Percentiles rank a stretch among this genome's conserved stretches.
phyloP scores from a whole-genome alignment of 2,888 invertebrate species.

The Sclerodermus sp. region DNA sequence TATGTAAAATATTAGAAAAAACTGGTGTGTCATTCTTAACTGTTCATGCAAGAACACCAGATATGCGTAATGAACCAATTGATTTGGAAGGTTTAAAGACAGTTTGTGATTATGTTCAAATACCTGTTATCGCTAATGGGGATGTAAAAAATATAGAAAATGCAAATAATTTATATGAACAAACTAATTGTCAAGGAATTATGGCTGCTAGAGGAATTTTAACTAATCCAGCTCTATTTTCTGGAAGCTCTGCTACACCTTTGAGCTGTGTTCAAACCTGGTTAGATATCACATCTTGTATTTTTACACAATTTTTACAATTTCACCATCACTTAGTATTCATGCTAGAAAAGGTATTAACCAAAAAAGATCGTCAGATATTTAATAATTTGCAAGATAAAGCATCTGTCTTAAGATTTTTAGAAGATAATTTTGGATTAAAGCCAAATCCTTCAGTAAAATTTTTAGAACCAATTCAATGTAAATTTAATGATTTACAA shows the following conservation, averaged over 20 bases:
- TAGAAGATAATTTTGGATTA: conserved; percentile 64
- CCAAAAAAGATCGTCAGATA: conserved; percentile 70
- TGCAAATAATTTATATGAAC: conserved; percentile 67
- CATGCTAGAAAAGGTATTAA: conserved; percentile 85
- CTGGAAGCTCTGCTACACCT: conserved; percentile 72
- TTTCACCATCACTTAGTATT: conserved; percentile 97
- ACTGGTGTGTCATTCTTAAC: conserved; percentile 88
- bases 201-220: conserved; percentile 93
- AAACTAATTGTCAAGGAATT: conserved; percentile 76
- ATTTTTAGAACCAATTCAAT: conserved; percentile 12
- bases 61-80: conserved; percentile 74
- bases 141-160: conserved; percentile 77
- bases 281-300: conserved; percentile 69
- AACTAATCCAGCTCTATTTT: conserved; percentile 87
- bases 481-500: conserved; percentile 12
- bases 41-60: conserved; percentile 90
- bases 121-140: conserved; percentile 93
- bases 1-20: conserved; percentile 79
- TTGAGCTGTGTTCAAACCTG: conserved; percentile 78
- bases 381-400: conserved; percentile 79
- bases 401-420: conserved; percentile 70
- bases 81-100: conserved; percentile 72
- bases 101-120: conserved; percentile 69
- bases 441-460: conserved; percentile 42
- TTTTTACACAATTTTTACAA: conserved; percentile 68